Base-by-base conservation (phyloP, 2,888 invertebrate genomes). In the Tanypteryx hageni region DNA sequence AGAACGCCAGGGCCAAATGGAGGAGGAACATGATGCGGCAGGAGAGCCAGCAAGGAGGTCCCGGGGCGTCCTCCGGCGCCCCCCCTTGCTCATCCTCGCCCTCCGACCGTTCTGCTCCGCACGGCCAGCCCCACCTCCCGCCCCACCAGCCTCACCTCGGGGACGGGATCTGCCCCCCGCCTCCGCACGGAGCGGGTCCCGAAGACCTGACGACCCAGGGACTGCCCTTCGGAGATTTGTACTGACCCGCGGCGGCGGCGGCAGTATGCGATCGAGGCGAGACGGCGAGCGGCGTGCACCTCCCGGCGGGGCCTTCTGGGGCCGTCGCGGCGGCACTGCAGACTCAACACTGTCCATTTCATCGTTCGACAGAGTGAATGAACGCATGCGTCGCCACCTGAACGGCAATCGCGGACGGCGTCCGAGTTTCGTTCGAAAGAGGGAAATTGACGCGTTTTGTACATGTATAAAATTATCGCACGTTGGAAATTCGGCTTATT, bases 1-100 rank as follows among this genome's bases (percentile, higher is more conserved):
- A 99, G 96, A 99, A 99, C 95, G 99, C 99, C 0, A 96, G 99
- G 92, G 99, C 99, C 68, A 99, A 99, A 96, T 99, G 99, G 98
- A 97, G 99, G 93, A 97, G 99, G 92, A 99, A 98, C 95, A 97
- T 98, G 95, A 98, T 98, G 97, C 96, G 98, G 92, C 98, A 98
- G 94, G 98, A 98, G 94, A 96, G 97, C 61, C 94, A 94, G 27
- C 94, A 95, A 94, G 94, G 93, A 94, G 94, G 68, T 94, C 93
- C 92, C 94, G 94, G 91, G 94, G 94, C 89, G 94, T 93, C 68
- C 93, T 93, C 68, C 93, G 93, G 92, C 92, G 94, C 56, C 93
- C 93, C 76, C 93, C 56, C 18, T 16, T 44, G 68, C 57, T 16
- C 84, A 76, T 83, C 91, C 84, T 58, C 92, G 92, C 92, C 93